phyloP scores from a whole-genome alignment of 2,113 vertebrate genomes.

The Barbus barbus region DNA sequence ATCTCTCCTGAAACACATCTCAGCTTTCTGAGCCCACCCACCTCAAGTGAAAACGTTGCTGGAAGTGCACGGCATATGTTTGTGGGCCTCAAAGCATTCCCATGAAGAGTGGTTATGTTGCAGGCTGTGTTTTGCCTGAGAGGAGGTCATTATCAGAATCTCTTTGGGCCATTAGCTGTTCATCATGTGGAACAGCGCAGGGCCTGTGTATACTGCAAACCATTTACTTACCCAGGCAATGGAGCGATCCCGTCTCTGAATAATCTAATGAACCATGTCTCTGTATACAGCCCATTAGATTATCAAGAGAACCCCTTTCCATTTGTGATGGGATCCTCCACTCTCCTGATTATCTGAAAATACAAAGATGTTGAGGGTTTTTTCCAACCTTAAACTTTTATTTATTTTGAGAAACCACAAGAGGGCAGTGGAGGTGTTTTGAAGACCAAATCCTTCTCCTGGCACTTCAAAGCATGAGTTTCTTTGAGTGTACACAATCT shows the following conservation, averaged over 20 bases:
- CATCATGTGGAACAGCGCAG: slow-evolving; percentile 56
- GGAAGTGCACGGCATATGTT: slow-evolving; percentile 45
- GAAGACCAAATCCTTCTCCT: background rate
- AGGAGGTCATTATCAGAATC: slow-evolving; percentile 62
- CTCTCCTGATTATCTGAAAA: background rate
- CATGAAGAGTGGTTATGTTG: slow-evolving; percentile 63
- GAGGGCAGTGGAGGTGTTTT: slow-evolving; percentile 52
- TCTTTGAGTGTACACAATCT: background rate
- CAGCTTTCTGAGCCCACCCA: slow-evolving; percentile 19
- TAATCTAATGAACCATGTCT: slow-evolving; percentile 15
- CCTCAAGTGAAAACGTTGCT: slow-evolving; percentile 51
- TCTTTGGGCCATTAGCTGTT: slow-evolving; percentile 63
- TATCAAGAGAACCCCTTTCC: background rate
- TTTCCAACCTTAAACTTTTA: background rate
- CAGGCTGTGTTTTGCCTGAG: slow-evolving; percentile 62
- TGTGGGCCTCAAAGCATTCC: slow-evolving; percentile 60
- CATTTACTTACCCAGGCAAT: slow-evolving; percentile 32
- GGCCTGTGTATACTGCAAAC: slow-evolving; percentile 30
- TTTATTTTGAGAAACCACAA: slow-evolving; percentile 43
- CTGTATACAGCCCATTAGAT: slow-evolving; percentile 11
- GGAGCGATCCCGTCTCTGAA: background rate
- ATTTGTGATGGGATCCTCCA: background rate
- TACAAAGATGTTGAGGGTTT: background rate
- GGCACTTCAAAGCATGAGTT: background rate
- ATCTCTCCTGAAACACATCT: slow-evolving; percentile 6